A percentile compares a stretch with the other conserved stretches of the same genome.
Evolutionary conservation across 2,888 invertebrate species (phyloP).

Genomic region (Dyspetes luteomarginatus): DNA sequence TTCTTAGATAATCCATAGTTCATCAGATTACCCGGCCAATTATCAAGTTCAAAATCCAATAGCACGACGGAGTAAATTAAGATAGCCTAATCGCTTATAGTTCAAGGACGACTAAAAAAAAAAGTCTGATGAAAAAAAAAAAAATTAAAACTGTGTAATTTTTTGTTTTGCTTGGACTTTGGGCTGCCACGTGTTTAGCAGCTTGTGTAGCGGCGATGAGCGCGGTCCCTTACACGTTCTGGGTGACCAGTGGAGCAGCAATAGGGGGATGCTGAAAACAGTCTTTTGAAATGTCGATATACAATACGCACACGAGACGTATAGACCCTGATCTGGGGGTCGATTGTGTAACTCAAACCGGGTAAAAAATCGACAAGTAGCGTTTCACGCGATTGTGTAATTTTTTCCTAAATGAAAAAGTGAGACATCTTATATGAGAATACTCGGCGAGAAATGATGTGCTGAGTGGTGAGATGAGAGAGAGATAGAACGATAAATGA

Average conservation of each 20-base stretch:
- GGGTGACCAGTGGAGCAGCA: not conserved
- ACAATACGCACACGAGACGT: not conserved
- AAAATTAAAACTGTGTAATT: not conserved
- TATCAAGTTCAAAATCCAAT: constrained; percentile 6
- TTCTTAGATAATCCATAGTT: not conserved
- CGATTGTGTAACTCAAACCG: not conserved
- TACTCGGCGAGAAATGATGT: too few relatives aligned
- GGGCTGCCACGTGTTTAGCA: not conserved
- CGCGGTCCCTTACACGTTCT: not conserved
- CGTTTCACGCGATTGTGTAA: too few relatives aligned
- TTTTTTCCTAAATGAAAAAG: too few relatives aligned
- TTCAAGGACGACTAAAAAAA: not conserved
- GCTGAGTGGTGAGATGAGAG: too few relatives aligned
- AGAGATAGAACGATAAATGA: too few relatives aligned
- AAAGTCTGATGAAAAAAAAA: not conserved
- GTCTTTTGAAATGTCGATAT: not conserved
- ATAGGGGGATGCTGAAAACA: not conserved
- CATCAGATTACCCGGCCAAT: not conserved
- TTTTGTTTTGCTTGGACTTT: not conserved
- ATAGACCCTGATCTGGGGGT: not conserved
- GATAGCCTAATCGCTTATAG: constrained; percentile 15
- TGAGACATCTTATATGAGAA: too few relatives aligned
- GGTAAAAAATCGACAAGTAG: too few relatives aligned
- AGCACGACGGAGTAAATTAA: not conserved
- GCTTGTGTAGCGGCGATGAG: not conserved